Percentiles rank a stretch among this genome's conserved stretches.
Evolutionary conservation across 2,113 vertebrate species (phyloP).

Genomic region (Anolis carolinensis): DNA sequence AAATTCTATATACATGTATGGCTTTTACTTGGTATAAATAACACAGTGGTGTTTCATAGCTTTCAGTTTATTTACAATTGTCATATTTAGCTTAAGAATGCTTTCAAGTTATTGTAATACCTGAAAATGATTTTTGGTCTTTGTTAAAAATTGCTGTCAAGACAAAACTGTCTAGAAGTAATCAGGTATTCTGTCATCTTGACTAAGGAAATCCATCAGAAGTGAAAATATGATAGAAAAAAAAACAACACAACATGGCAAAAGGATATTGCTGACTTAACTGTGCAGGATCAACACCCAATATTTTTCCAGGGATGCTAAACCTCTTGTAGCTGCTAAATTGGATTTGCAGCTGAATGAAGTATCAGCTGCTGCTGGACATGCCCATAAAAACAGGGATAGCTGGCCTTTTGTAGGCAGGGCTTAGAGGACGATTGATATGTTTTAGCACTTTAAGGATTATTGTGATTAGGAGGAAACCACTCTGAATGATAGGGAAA

Average conservation of each 20-base stretch:
- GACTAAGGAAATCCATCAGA: conserved; percentile 59
- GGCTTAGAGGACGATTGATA: conserved; percentile 88
- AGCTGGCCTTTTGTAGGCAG: conserved; percentile 84
- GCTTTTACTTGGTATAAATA: conserved; percentile 49
- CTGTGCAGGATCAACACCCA: conserved; percentile 76
- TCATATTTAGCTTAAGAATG: conserved; percentile 47
- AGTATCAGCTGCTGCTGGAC: conserved; percentile 86
- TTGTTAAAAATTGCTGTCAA: conserved; percentile 56
- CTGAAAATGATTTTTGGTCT: conserved; percentile 17
- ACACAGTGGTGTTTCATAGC: background rate
- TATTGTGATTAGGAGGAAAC: conserved; percentile 89
- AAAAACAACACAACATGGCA: conserved; percentile 70
- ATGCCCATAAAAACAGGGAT: conserved; percentile 82
- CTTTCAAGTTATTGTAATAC: conserved; percentile 56
- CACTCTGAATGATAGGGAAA: conserved; percentile 80
- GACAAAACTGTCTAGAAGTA: conserved; percentile 62
- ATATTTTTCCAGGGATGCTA: conserved; percentile 82
- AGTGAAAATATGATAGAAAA: conserved; percentile 67
- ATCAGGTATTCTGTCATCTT: conserved; percentile 56
- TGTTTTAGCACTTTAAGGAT: conserved; percentile 85
- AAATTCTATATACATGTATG: conserved; percentile 13
- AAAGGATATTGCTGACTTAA: conserved; percentile 76
- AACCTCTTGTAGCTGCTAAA: conserved; percentile 86
- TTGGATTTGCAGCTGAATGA: conserved; percentile 92
- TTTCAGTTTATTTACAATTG: background rate